These are phyloP conservation scores for Drosophila melanica DNA, from an alignment of 1,140 invertebrate genomes.

Conservation along the genomic window DNA sequence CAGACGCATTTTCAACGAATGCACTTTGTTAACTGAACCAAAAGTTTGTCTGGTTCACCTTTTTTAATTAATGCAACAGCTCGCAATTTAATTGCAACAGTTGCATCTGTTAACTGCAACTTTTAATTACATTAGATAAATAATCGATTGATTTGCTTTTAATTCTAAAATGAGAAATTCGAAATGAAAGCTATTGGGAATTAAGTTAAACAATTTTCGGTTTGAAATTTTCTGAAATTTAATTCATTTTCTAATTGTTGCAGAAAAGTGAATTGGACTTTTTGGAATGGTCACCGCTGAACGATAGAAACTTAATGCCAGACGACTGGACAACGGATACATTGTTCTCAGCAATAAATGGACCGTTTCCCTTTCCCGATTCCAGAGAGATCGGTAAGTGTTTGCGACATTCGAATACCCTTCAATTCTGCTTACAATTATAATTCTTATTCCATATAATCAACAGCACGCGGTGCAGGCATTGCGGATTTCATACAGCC, in stretches of 20 bases:
- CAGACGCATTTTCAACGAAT: conserved; percentile 12
- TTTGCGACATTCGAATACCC: neutral
- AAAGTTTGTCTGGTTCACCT: too few species aligned
- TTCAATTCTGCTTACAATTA: too few species aligned
- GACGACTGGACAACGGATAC: conserved; percentile 92
- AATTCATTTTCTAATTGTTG: conserved; percentile 13
- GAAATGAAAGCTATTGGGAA: neutral
- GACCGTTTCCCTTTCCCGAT: conserved; percentile 98
- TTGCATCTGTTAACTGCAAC: neutral
- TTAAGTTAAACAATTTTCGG: too few species aligned
- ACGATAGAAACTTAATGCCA: conserved; percentile 88
- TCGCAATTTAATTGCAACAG: neutral
- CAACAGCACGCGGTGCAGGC: conserved; percentile 87
- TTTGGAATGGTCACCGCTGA: conserved; percentile 90
- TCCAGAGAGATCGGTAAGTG: conserved; percentile 95
- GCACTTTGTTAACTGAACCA: conserved; percentile 11
- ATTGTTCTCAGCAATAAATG: conserved; percentile 94
- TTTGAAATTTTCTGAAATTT: neutral
- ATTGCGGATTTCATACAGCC: conserved; percentile 99
- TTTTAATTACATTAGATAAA: neutral
- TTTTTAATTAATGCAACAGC: neutral
- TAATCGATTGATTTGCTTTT: neutral
- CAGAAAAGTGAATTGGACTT: conserved; percentile 92
- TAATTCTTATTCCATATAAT: too few species aligned
- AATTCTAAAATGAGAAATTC: neutral